Evolutionary conservation across 2,797 vertebrate genomes (phyloP).

Genomic region (Poeciliopsis presidionis): DNA sequence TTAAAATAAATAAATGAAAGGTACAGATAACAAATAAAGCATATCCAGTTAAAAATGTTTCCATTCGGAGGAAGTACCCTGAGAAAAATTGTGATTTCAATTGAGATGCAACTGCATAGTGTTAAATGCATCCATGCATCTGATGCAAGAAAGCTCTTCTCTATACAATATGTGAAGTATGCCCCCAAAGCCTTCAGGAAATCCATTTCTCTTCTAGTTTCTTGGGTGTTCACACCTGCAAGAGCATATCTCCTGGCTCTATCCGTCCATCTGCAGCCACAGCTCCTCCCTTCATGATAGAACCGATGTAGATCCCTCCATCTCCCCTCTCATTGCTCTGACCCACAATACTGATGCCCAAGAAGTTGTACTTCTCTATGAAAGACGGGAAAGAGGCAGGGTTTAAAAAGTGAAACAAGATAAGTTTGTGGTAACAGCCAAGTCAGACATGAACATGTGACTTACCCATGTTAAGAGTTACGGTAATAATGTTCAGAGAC

Average conservation of each 20-base stretch:
- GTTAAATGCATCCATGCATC: not conserved
- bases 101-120: slow-evolving; percentile 4
- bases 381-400: not conserved
- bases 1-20: not conserved
- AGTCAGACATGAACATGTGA: slow-evolving; percentile 17
- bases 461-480: slow-evolving; percentile 99
- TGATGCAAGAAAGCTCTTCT: not conserved
- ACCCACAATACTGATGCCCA: slow-evolving; percentile 94
- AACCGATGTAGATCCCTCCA: slow-evolving; percentile 93
- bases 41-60: not conserved
- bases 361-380: slow-evolving; percentile 89
- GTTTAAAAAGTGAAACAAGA: not conserved
- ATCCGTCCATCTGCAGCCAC: slow-evolving; percentile 91
- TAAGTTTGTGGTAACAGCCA: not conserved
- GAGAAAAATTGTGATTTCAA: not conserved
- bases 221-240: slow-evolving; percentile 75
- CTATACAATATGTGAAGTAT: slow-evolving; percentile 24
- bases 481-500: slow-evolving; percentile 98
- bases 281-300: slow-evolving; percentile 90
- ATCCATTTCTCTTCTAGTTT: not conserved
- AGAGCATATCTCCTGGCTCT: slow-evolving; percentile 84
- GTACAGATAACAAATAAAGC: not conserved
- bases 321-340: slow-evolving; percentile 94
- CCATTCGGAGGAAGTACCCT: not conserved
- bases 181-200: not conserved